These are phyloP conservation scores for Campoletis raptor DNA, from an alignment of 2,888 invertebrate species.

Conservation along the genomic window DNA sequence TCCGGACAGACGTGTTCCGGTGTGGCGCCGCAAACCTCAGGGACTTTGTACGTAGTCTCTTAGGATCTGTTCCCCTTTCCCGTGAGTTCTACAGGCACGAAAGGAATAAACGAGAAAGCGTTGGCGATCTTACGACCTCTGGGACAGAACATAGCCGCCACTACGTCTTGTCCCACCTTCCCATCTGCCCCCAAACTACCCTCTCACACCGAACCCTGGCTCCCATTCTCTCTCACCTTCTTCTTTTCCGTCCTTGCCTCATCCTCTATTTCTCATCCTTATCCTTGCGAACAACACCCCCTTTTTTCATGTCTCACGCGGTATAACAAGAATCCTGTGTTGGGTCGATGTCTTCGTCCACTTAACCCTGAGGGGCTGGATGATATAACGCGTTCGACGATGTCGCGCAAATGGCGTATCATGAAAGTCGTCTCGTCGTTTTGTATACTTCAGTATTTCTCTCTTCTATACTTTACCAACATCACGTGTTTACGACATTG, in stretches of 20 bases:
- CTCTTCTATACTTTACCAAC: not conserved
- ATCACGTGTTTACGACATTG: conserved; percentile 22
- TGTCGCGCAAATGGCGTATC: conserved; percentile 56
- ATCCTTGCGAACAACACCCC: conserved; percentile 40
- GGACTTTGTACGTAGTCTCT: conserved; percentile 50
- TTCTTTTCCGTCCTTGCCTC: conserved; percentile 29
- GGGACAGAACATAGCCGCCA: conserved; percentile 56
- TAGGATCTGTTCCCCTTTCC: conserved; percentile 55
- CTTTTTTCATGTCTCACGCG: conserved; percentile 31
- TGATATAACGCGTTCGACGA: conserved; percentile 47
- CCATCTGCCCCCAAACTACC: conserved; percentile 23
- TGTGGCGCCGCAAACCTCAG: conserved; percentile 37
- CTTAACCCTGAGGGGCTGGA: conserved; percentile 36
- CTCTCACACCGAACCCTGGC: conserved; percentile 23
- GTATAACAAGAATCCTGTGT: conserved; percentile 33
- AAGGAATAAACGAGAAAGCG: conserved; percentile 67
- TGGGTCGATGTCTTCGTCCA: conserved; percentile 35
- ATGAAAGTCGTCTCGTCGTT: conserved; percentile 30
- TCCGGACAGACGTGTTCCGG: conserved; percentile 41
- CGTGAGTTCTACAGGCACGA: conserved; percentile 50
- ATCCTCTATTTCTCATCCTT: conserved; percentile 38
- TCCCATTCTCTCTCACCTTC: conserved; percentile 30
- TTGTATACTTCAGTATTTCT: not conserved
- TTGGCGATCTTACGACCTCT: conserved; percentile 70
- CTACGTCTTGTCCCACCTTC: conserved; percentile 40